Evolutionary conservation across 2,797 vertebrate genomes (phyloP), one percentile per base, ranked within the genome.

Genomic region (Bovichtus variegatus): DNA sequence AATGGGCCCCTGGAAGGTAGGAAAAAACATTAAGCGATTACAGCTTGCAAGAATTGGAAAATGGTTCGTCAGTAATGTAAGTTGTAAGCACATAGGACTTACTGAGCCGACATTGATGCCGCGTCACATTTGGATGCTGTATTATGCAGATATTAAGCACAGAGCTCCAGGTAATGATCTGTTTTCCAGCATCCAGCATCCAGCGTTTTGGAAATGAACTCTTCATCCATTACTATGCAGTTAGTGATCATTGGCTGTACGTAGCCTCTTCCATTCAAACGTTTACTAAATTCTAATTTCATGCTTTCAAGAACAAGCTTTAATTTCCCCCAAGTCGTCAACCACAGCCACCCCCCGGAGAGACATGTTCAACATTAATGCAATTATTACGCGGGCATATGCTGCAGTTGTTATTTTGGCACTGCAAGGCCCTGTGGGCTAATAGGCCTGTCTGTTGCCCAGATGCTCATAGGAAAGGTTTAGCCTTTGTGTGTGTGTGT

Each of bases 361-460:
- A 94, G 92, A 83, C 86, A 80, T 94, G 94, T 93, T 91, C 89
- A 91, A 93, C 93, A 94, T 94, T 92, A 94, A 94, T 94, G 92
- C 92, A 94, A 92, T 94, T 94, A 94, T 94, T 94, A 94, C 90
- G 61, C 88, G 82, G 90, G 80, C 94, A 94, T 94, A 94, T 94
- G 93, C 87, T 91, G 89, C 88, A 88, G 92, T 93, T 94, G 93
- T 94, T 93, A 88, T 93, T 92, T 91, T 93, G 92, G 91, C 94
- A 92, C 85, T 76, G 81, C 50, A 9, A 90, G 87, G 90, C 88
- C 91, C 84, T 91, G 85, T 88, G 88, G 93, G 92, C 92, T 94
- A 93, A 94, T 91, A 89, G 88, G 89, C 89, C 87, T 94, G 94
- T 93, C 91, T 94, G 91, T 86, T 89, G 87, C 89, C 91, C 93